Evolutionary conservation across 2,888 invertebrate genomes (phyloP), one percentile per base, ranked within the genome.

Genomic region (Chymomyza procnemis): DNA sequence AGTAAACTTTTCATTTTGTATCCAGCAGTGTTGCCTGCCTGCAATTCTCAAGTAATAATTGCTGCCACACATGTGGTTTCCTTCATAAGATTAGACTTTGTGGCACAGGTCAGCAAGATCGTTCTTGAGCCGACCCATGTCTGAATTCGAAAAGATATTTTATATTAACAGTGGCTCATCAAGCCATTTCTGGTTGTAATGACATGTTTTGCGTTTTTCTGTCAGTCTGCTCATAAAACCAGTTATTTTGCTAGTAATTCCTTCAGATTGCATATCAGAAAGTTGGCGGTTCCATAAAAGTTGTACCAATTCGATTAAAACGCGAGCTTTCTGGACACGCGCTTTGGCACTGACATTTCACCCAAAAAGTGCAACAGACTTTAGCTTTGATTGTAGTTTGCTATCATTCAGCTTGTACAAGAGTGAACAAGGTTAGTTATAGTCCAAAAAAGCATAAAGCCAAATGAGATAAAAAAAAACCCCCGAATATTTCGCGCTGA

Each of bases 301-400:
- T 60, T 60, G 48, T 60, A 26, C 30, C 61, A 61, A 61, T 57
- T 57, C 57, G 12, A 34, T 56, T 19, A 64, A 14, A 4, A 57
- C 21, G 3, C 54, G 12, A 41, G 18, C 50, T 50, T 19, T n/a
- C n/a, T n/a, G 46, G 14, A 63, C 48, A 21, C 16, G 54, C 61
- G 48, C 21, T 54, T 52, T 59, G 22, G n/a, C n/a, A n/a, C n/a
- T n/a, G n/a, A n/a, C n/a, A n/a, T n/a, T n/a, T n/a, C n/a, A n/a
- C n/a, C n/a, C 58, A 64, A 4, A 64, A 56, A 63, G 55, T 52
- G 56, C 64, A 5, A 57, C 61, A 58, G 19, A 64, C 61, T 64
- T 16, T 52, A 64, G 54, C 8, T 12, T 64, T 50, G 57, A 6
- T 18, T 55, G 60, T 50, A 67, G 41, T 52, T 12, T 9, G 48